These are phyloP conservation scores for Oriolus oriolus DNA, from an alignment of 2,113 vertebrate species.

Conservation along the genomic window DNA sequence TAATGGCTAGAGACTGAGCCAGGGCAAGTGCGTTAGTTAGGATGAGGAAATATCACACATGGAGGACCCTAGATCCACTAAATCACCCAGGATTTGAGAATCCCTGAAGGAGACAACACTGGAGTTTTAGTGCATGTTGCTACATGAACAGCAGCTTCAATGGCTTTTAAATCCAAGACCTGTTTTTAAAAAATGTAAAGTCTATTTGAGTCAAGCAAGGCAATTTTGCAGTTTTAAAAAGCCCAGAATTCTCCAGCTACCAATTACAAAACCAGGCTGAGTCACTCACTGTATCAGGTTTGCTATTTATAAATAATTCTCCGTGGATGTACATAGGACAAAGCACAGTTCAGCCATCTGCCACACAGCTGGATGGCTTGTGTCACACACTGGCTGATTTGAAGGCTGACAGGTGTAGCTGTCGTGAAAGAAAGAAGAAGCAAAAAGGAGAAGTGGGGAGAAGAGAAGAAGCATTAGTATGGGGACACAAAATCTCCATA, in stretches of 20 bases:
- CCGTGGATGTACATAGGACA: background rate
- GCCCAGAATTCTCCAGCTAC: background rate
- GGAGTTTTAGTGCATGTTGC: background rate
- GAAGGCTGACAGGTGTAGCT: background rate
- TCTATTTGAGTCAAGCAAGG: background rate
- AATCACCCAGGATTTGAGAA: background rate
- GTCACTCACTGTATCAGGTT: background rate
- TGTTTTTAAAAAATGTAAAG: background rate
- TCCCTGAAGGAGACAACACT: background rate
- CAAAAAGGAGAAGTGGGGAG: background rate
- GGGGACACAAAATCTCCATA: background rate
- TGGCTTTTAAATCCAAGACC: background rate
- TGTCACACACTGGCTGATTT: background rate
- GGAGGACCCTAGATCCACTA: too few species aligned
- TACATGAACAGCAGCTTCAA: background rate
- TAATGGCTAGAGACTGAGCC: background rate
- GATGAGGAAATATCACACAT: background rate
- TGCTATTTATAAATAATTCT: background rate
- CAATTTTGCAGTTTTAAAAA: background rate
- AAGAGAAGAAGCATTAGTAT: background rate
- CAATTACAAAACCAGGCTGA: background rate
- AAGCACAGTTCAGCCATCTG: background rate
- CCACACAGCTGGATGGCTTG: background rate
- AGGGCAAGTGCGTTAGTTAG: background rate
- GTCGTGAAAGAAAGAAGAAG: background rate